Percentiles rank a stretch among this genome's conserved stretches.
Evolutionary conservation across 2,113 vertebrate species (phyloP).

Genomic region (Ptychochromis oligacanthus): DNA sequence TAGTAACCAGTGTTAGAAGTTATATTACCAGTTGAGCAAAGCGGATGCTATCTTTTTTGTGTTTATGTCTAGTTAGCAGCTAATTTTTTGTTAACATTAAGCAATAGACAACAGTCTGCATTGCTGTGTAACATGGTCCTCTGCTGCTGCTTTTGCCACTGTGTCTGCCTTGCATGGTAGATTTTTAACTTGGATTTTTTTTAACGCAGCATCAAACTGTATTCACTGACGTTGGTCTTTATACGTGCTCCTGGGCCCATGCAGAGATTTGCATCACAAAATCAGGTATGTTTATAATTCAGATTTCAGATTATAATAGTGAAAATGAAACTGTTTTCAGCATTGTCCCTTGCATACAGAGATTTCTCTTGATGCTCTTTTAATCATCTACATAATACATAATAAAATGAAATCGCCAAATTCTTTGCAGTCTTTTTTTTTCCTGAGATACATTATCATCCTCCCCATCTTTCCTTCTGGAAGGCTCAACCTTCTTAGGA

Average conservation of each 20-base stretch:
- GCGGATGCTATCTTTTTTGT: neutral
- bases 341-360: neutral
- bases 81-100: rapidly evolving
- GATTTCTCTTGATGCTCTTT: slow-evolving; percentile 13
- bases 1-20: neutral
- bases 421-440: neutral
- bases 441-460: neutral
- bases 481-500: neutral
- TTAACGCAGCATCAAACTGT: neutral
- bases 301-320: slow-evolving; percentile 5
- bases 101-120: neutral
- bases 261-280: neutral
- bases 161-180: neutral
- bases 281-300: neutral
- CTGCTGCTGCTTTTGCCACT: neutral
- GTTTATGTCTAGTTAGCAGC: neutral
- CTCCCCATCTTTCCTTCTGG: neutral
- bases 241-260: neutral
- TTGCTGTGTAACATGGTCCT: neutral
- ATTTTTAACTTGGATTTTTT: neutral
- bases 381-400: slow-evolving; percentile 5
- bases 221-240: neutral
- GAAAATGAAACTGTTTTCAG: slow-evolving; percentile 12
- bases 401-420: neutral
- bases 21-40: neutral